These are phyloP conservation scores for Rhipidura dahli DNA, from an alignment of 2,113 vertebrate genomes.

Conservation along the genomic window DNA sequence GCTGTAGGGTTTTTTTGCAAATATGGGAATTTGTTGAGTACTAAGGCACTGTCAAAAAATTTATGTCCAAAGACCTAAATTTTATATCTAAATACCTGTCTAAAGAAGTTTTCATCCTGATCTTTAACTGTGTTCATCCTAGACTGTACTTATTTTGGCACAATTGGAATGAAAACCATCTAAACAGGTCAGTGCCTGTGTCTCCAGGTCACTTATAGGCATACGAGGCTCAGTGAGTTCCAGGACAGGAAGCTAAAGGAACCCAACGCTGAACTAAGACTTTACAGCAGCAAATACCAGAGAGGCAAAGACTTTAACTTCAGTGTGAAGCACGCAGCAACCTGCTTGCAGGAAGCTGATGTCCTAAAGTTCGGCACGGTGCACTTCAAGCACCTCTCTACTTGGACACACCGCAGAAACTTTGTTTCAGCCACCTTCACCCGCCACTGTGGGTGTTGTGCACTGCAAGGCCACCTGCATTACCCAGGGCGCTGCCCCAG, in stretches of 20 bases:
- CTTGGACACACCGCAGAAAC: neutral
- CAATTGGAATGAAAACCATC: neutral
- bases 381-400: neutral
- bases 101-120: neutral
- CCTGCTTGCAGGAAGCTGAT: neutral
- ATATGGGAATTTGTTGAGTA: neutral
- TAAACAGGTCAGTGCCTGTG: neutral
- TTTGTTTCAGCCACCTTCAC: neutral
- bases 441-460: rapidly evolving
- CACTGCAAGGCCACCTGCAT: rapidly evolving
- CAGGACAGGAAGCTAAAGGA: neutral
- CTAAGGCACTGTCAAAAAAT: neutral
- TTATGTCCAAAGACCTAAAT: neutral
- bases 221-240: neutral
- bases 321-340: rapidly evolving
- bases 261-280: neutral
- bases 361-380: neutral
- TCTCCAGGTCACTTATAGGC: neutral
- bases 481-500: neutral
- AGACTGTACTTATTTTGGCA: neutral
- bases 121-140: neutral
- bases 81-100: neutral
- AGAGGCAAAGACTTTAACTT: neutral
- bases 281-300: neutral
- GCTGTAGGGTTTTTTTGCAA: neutral